Base-by-base conservation (phyloP, 2,797 vertebrate species). In the Microctenopoma steveboyesi region DNA sequence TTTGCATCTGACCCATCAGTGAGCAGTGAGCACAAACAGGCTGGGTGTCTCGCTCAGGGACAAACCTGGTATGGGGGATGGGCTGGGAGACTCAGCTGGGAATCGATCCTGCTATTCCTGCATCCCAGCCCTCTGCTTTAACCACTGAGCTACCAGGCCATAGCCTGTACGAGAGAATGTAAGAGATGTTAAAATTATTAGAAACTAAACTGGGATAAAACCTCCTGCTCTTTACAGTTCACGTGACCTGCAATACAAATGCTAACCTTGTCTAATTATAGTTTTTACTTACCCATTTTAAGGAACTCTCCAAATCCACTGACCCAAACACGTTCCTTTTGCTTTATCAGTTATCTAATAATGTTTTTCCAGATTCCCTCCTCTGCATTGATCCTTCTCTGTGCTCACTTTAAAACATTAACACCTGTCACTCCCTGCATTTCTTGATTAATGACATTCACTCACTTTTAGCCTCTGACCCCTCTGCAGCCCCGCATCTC, bases 251-350 rank as follows among this genome's bases (percentile, higher is more conserved):
- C 48, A 27, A 59, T 54, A 63, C 10, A 40, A 40, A 40, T 35
- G 6, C 52, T 16, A 7, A 47, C 62, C n/a, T 13, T 45, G 3
- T 5, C 28, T 50, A 15, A 63, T 10, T 25, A 48, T 37, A 10
- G 7, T 35, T 35, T 35, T 25, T 28, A 79, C 40, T 86, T 72
- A 91, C 89, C 83, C 50, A 60, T 76, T 54, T 60, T 72, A 11
- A 55, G 12, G 1, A 63, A 64, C 53, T 35, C 9, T 15, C 82
- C 50, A 18, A 70, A 56, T 65, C 40, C 18, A 14, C 10, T 39
- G 49, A 27, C 18, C 28, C 50, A 25, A 15, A 11, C 35, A 12
- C 52, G 9, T 9, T 59, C 53, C 46, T 67, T 15, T 11, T 42
- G 40, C 3, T 64, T 12, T 22, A 3, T n/a, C 18, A 2, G 13